Conservation (phyloP, 2,888 invertebrate species). For the Limnephilus rhombicus region DNA sequence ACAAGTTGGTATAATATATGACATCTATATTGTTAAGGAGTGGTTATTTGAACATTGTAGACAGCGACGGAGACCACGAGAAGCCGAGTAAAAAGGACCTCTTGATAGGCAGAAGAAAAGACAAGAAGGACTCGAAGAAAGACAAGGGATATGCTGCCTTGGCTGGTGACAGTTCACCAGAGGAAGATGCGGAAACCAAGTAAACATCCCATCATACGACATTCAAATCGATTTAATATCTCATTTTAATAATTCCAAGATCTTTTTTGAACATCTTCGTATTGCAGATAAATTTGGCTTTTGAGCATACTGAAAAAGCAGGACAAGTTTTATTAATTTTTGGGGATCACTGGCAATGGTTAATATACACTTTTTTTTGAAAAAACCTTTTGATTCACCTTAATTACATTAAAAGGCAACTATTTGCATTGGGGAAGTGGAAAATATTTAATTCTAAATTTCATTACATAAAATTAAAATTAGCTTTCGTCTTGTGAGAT, state of each 20-base stretch:
- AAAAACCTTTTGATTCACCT: too few relatives aligned
- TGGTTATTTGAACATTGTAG: constrained; percentile 72
- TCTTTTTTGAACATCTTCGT: not conserved
- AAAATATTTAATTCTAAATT: too few relatives aligned
- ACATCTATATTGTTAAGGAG: constrained; percentile 12
- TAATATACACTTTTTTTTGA: too few relatives aligned
- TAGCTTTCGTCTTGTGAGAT: too few relatives aligned
- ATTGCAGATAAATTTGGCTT: not conserved
- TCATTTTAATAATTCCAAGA: not conserved
- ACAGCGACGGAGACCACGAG: constrained; percentile 90
- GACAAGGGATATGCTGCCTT: constrained; percentile 94
- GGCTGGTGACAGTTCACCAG: constrained; percentile 95
- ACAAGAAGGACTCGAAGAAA: constrained; percentile 90
- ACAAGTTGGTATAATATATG: not conserved
- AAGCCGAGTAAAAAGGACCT: constrained; percentile 88
- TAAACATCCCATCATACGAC: constrained; percentile 70
- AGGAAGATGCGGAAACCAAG: constrained; percentile 91
- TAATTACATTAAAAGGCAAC: too few relatives aligned
- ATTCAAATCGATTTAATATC: not conserved
- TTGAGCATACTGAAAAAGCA: not conserved
- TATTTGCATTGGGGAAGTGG: too few relatives aligned
- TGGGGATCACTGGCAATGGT: too few relatives aligned
- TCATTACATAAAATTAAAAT: too few relatives aligned
- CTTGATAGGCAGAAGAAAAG: constrained; percentile 87
- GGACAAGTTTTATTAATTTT: too few relatives aligned